Evolutionary conservation across 2,888 invertebrate species (phyloP).

Genomic region (Cynaeus angustus): DNA sequence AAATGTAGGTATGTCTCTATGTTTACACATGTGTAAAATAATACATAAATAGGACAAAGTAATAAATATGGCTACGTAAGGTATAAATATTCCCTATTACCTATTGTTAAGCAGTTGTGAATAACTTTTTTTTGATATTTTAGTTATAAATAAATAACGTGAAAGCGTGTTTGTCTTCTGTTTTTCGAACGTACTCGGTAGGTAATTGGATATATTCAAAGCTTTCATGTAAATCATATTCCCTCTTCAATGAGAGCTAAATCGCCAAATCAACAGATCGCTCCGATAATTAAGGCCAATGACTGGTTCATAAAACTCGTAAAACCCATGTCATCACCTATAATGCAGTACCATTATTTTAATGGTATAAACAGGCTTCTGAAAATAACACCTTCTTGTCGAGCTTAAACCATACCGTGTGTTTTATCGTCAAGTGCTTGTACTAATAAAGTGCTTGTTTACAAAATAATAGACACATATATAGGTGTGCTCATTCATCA

Average conservation of each 20-base stretch:
- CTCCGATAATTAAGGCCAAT: conserved; percentile 47
- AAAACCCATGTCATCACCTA: conserved; percentile 55
- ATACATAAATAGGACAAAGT: no score
- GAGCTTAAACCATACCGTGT: conserved; percentile 47
- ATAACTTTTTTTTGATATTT: no score
- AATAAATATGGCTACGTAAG: no score
- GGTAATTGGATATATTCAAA: no score
- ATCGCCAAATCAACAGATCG: conserved; percentile 17
- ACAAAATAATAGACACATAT: conserved; percentile 69
- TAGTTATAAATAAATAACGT: no score
- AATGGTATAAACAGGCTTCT: conserved; percentile 58
- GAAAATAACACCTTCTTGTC: conserved; percentile 63
- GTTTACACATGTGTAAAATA: no score
- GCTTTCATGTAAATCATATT: conserved; percentile 7
- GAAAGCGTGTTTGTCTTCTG: no score
- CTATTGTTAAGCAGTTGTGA: no score
- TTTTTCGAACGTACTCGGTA: no score
- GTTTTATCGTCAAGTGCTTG: conserved; percentile 55
- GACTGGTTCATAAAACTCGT: conserved; percentile 36
- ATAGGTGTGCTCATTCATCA: conserved; percentile 46
- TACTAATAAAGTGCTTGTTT: conserved; percentile 70
- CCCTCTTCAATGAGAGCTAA: not conserved
- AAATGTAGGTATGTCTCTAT: no score
- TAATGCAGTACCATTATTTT: conserved; percentile 54
- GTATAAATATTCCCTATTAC: no score